These are phyloP conservation scores for Muscina levida DNA, from an alignment of 2,888 invertebrate species.

Conservation along the genomic window DNA sequence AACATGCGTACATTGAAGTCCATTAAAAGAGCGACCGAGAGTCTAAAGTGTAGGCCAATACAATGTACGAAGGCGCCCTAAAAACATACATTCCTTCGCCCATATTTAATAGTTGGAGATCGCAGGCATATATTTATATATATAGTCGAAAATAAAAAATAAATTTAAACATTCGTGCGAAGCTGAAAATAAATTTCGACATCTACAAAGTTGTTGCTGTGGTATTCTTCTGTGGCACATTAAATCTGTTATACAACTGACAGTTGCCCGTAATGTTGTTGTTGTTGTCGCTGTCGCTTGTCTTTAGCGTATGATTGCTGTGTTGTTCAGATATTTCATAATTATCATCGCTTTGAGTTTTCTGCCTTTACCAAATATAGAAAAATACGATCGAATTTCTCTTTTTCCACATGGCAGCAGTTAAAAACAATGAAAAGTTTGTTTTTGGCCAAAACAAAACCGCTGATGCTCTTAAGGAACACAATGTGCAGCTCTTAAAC, in stretches of 20 bases:
- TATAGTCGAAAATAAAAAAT: neutral
- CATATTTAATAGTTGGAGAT: neutral
- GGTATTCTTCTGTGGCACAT: neutral
- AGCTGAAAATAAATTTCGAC: slow-evolving; percentile 6
- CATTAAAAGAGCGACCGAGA: slow-evolving; percentile 2
- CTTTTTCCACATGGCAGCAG: neutral
- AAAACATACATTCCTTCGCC: neutral
- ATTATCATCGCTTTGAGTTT: neutral
- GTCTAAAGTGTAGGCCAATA: neutral
- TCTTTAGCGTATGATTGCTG: neutral
- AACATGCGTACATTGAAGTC: no score
- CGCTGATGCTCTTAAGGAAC: neutral
- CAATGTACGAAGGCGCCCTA: neutral
- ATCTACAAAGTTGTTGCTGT: slow-evolving; percentile 11
- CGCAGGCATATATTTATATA: neutral
- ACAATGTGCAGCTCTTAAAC: neutral
- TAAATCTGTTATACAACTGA: neutral
- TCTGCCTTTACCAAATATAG: slow-evolving; percentile 15
- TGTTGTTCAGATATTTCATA: slow-evolving; percentile 1
- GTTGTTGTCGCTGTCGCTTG: neutral
- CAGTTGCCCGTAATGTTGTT: neutral
- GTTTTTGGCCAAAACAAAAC: neutral
- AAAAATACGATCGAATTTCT: slow-evolving; percentile 12
- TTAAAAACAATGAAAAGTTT: neutral
- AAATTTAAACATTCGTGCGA: neutral